A percentile compares a stretch with the other conserved stretches of the same genome.
phyloP scores from a whole-genome alignment of 2,888 invertebrate species.

The Ennomos erosarius region DNA sequence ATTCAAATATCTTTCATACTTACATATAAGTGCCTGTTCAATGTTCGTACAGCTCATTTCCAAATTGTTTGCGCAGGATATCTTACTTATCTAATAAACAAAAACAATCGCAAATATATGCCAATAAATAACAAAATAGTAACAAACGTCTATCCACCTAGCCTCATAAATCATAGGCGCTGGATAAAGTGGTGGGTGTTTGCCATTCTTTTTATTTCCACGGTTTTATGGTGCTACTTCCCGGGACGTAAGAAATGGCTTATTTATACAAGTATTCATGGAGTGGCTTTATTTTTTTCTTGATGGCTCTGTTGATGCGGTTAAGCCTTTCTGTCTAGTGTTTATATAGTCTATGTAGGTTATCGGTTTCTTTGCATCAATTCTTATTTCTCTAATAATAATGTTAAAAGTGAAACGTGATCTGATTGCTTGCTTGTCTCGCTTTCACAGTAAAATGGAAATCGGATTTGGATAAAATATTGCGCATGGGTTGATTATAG shows the following conservation, averaged over 20 bases:
- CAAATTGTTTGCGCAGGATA: too few species aligned
- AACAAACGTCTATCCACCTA: constrained; percentile 63
- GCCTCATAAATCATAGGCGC: constrained; percentile 48
- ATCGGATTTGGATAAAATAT: too few species aligned
- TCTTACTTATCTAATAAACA: constrained; percentile 23
- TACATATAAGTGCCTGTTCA: too few species aligned
- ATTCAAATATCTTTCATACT: too few species aligned
- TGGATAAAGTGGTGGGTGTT: constrained; percentile 63
- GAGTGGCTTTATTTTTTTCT: constrained; percentile 58
- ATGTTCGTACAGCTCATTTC: too few species aligned
- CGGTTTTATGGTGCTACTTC: constrained; percentile 71
- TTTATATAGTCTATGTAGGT: neutral
- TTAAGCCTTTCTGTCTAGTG: constrained; percentile 24
- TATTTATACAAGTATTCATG: constrained; percentile 80
- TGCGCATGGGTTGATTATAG: too few species aligned
- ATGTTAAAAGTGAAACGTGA: too few species aligned
- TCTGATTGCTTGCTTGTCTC: too few species aligned
- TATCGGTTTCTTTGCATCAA: too few species aligned
- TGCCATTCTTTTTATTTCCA: constrained; percentile 67
- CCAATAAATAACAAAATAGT: constrained; percentile 60
- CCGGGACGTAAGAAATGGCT: constrained; percentile 70
- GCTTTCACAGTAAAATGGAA: too few species aligned
- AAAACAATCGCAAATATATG: constrained; percentile 33
- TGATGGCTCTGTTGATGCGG: constrained; percentile 40
- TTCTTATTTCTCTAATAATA: too few species aligned